Conservation (phyloP, 2,113 vertebrate genomes). For the Acanthochromis polyacanthus region DNA sequence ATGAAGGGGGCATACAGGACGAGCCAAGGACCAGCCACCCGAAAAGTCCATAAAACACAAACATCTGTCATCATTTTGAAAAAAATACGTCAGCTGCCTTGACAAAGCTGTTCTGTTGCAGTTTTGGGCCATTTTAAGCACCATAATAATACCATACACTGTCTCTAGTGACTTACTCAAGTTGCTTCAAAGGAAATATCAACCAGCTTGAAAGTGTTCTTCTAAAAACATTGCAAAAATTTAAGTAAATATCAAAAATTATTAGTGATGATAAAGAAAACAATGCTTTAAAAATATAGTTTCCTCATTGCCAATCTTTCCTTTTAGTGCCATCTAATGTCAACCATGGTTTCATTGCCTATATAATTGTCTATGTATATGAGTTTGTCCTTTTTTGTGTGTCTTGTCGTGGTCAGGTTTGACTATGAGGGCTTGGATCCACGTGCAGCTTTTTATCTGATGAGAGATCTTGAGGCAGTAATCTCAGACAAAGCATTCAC, state of each 20-base stretch:
- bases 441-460: slow-evolving; percentile 92
- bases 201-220: background rate
- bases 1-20: slow-evolving; percentile 18
- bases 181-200: too few species aligned
- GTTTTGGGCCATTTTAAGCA: background rate
- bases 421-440: slow-evolving; percentile 97
- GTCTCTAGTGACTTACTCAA: background rate
- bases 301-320: too few species aligned
- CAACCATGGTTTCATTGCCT: background rate
- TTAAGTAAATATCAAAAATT: background rate
- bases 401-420: slow-evolving; percentile 86
- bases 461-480: slow-evolving; percentile 94
- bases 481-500: slow-evolving; percentile 94
- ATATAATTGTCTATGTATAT: background rate
- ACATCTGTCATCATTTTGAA: slow-evolving; percentile 16
- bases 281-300: background rate
- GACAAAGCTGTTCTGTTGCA: background rate
- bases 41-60: slow-evolving; percentile 25
- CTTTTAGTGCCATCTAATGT: background rate
- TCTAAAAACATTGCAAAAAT: too few species aligned
- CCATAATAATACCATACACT: background rate
- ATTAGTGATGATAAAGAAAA: background rate
- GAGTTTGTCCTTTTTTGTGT: background rate
- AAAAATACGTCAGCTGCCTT: slow-evolving; percentile 7
- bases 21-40: background rate